Percentiles rank a stretch among this genome's conserved stretches.
Conservation (phyloP, 1,140 invertebrate species). For the Drosophila kanapiae region DNA sequence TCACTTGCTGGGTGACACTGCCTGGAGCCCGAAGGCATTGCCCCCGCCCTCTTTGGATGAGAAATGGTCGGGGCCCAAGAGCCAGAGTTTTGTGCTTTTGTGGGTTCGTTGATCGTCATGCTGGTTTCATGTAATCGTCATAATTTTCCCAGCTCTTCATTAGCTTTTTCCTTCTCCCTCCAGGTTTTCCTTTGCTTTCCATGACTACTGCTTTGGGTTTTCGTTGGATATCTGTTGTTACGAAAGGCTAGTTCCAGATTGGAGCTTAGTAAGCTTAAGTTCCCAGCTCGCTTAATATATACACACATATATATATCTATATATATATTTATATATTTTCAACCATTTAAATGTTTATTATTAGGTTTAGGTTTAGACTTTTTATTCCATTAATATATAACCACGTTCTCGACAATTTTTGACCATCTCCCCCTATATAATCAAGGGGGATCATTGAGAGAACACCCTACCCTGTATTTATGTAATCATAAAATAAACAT, state of each 20-base stretch:
- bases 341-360: no score
- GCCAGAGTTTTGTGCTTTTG: conserved; percentile 57
- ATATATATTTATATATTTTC: no score
- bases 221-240: background rate
- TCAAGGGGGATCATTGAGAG: no score
- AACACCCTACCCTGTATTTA: no score
- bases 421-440: no score
- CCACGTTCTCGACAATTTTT: no score
- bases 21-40: conserved; percentile 40
- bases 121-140: conserved; percentile 74
- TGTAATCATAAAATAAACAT: no score
- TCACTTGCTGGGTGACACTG: conserved; percentile 62
- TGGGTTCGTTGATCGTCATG: conserved; percentile 80
- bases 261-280: no score
- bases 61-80: conserved; percentile 17
- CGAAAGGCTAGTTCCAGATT: no score
- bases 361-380: no score
- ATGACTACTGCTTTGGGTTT: background rate
- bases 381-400: no score
- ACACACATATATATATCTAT: no score
- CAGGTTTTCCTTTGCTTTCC: background rate
- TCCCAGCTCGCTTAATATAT: background rate
- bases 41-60: conserved; percentile 25
- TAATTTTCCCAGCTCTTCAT: conserved; percentile 40
- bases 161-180: background rate